Percentiles rank a stretch among this genome's conserved stretches.
Conservation (phyloP, 1,140 invertebrate genomes). For the Portunus trituberculatus region DNA sequence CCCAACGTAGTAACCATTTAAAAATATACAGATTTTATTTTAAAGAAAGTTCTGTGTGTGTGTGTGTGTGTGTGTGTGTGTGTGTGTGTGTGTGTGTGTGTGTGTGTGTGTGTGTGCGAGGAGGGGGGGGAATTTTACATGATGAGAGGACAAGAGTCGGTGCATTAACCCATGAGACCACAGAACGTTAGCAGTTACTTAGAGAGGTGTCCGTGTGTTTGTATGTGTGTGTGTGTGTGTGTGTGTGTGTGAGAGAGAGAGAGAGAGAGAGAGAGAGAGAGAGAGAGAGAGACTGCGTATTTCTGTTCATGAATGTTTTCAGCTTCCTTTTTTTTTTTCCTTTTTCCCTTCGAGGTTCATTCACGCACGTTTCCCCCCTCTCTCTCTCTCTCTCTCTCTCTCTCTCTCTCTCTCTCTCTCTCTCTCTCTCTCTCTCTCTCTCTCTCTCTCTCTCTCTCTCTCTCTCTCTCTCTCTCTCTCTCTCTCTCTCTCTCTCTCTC, state of each 20-base stretch:
- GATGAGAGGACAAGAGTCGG: background rate
- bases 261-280: background rate
- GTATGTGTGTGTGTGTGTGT: background rate
- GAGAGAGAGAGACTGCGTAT: background rate
- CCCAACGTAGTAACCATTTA: background rate
- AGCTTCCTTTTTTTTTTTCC: background rate
- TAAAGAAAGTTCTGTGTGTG: too few species aligned
- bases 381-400: background rate
- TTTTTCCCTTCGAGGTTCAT: background rate
- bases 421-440: conserved; percentile 35
- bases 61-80: conserved; percentile 16
- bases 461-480: conserved; percentile 33
- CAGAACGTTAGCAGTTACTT: background rate
- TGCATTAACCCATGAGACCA: background rate
- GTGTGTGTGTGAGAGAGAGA: background rate
- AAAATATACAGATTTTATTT: too few species aligned
- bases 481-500: background rate
- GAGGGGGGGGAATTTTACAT: too few species aligned
- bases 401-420: background rate
- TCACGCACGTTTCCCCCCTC: background rate
- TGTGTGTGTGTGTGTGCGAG: background rate
- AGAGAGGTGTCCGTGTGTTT: background rate
- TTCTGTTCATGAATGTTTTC: background rate
- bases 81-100: conserved; percentile 16
- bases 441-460: conserved; percentile 41